phyloP scores from a whole-genome alignment of 2,797 vertebrate genomes.

The Phylloscopus collybita region DNA sequence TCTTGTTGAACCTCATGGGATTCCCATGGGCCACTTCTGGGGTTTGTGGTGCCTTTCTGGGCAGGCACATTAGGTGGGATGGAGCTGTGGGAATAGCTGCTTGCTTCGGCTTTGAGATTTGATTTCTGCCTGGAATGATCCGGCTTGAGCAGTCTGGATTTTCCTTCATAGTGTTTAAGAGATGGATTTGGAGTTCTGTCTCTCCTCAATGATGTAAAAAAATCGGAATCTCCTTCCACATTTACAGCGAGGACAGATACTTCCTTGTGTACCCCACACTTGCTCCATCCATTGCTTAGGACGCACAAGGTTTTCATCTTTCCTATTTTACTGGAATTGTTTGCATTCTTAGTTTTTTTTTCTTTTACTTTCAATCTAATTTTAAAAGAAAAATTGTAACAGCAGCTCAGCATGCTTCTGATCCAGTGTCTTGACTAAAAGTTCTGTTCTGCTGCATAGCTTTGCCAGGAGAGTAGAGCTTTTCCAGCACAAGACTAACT shows the following conservation, averaged over 20 bases:
- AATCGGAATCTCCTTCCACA: neutral
- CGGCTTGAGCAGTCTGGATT: neutral
- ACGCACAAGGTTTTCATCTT: neutral
- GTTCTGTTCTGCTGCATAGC: neutral
- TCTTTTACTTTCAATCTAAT: neutral
- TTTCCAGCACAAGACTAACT: neutral
- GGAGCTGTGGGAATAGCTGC: neutral
- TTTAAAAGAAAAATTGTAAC: neutral
- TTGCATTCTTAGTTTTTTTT: neutral
- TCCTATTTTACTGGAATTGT: fast-evolving
- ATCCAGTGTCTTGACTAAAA: neutral
- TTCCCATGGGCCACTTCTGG: neutral
- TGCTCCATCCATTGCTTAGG: neutral
- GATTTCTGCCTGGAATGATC: neutral
- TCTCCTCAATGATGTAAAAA: neutral
- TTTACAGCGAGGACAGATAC: neutral
- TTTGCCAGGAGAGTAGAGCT: neutral
- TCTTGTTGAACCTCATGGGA: neutral
- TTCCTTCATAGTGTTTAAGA: neutral
- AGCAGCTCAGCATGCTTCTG: neutral
- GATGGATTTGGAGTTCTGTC: neutral
- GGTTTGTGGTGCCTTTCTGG: neutral
- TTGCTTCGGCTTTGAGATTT: neutral
- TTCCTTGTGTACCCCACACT: neutral
- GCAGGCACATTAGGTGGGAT: neutral